Conservation (phyloP, 1,140 invertebrate genomes). For the Drosophila tani region DNA sequence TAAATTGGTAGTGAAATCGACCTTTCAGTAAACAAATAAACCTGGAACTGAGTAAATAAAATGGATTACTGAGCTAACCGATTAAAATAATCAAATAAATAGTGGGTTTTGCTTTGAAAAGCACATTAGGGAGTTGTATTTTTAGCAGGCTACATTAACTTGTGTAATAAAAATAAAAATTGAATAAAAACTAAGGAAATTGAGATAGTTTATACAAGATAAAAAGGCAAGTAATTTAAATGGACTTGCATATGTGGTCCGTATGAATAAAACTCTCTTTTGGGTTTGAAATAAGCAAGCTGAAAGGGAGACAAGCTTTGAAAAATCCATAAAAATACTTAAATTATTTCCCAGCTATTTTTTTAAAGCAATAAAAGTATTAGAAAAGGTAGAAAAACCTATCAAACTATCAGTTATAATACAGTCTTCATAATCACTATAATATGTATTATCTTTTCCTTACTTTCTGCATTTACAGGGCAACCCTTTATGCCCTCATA, state of each 20-base stretch:
- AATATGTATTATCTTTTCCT: not conserved
- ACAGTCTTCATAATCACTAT: not conserved
- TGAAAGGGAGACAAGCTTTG: not conserved
- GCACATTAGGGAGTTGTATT: not conserved
- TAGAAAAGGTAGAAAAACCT: no score
- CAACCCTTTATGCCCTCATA: not conserved
- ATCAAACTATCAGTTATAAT: not conserved
- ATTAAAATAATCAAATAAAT: constrained; percentile 1
- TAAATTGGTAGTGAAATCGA: not conserved
- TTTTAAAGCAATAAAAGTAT: no score
- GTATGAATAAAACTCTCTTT: not conserved
- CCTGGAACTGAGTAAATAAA: not conserved
- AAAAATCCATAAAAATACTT: not conserved
- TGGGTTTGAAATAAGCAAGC: not conserved
- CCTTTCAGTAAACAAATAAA: not conserved
- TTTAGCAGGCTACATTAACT: not conserved
- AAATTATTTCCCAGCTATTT: not conserved
- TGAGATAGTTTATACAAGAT: not conserved
- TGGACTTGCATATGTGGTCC: no score
- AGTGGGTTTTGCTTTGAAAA: not conserved
- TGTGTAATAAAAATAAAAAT: not conserved
- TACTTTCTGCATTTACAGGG: not conserved
- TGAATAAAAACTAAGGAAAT: not conserved
- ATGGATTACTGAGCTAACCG: not conserved
- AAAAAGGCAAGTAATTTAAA: not conserved